Evolutionary conservation across 2,797 vertebrate species (phyloP).

Genomic region (Otus scops): DNA sequence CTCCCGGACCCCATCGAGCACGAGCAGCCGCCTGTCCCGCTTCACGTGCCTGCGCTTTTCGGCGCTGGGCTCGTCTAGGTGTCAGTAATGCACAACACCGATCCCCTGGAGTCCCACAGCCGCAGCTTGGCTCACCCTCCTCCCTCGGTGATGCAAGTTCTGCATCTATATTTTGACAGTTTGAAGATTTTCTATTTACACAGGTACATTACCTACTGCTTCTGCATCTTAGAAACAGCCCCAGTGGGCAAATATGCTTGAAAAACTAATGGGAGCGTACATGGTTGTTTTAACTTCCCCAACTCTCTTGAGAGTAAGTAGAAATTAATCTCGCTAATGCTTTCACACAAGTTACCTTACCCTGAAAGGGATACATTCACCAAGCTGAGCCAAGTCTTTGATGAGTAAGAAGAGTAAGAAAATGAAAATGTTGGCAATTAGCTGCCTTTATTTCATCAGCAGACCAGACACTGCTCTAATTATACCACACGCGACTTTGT

Average conservation of each 20-base stretch:
- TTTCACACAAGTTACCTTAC: background rate
- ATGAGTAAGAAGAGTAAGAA: background rate
- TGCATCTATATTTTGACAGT: background rate
- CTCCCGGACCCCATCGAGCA: rapidly evolving
- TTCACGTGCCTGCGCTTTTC: rapidly evolving
- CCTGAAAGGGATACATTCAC: background rate
- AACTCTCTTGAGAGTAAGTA: background rate
- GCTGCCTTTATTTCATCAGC: background rate
- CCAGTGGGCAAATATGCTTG: background rate
- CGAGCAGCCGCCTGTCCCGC: rapidly evolving
- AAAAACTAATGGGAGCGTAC: background rate
- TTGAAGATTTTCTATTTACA: background rate
- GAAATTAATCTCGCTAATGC: slow-evolving; percentile 5
- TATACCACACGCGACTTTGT: background rate
- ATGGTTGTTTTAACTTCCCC: background rate
- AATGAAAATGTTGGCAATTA: background rate
- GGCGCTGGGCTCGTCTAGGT: rapidly evolving
- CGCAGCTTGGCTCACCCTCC: background rate
- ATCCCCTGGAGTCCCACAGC: background rate
- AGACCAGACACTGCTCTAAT: background rate
- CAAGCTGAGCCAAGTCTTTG: background rate
- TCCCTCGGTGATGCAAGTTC: background rate
- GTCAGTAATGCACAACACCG: rapidly evolving
- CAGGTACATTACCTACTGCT: background rate
- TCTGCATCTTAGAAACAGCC: background rate